A percentile compares a stretch with the other conserved stretches of the same genome.
These are phyloP conservation scores for Sus cebifrons DNA, from an alignment of 2,797 vertebrate genomes.

Conservation along the genomic window DNA sequence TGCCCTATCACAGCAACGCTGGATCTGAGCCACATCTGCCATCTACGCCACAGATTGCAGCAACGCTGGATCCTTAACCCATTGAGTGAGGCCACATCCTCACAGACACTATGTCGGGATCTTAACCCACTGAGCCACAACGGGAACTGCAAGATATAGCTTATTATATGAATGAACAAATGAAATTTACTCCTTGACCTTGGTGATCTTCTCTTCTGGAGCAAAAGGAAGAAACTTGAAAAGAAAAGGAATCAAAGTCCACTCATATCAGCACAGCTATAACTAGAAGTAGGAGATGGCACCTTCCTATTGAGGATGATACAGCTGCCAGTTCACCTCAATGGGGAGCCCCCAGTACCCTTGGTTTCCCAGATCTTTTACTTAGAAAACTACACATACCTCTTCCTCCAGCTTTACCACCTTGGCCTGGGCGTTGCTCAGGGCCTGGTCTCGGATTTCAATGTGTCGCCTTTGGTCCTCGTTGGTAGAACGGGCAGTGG, in stretches of 20 bases:
- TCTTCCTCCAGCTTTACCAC: constrained; percentile 99
- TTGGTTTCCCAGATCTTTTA: neutral
- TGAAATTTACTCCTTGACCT: constrained; percentile 45
- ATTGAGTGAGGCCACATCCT: too few relatives aligned
- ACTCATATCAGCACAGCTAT: neutral
- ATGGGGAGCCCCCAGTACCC: neutral
- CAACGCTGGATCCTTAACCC: too few relatives aligned
- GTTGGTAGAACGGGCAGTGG: constrained; percentile 94
- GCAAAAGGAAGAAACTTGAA: constrained; percentile 43
- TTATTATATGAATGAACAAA: constrained; percentile 44
- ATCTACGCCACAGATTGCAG: too few relatives aligned
- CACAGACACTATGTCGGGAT: too few relatives aligned
- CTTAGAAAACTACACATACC: constrained; percentile 89
- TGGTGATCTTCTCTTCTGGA: constrained; percentile 50
- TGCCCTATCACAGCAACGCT: too few relatives aligned
- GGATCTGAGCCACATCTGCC: too few relatives aligned
- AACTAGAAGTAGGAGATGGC: constrained; percentile 15
- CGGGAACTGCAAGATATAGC: neutral
- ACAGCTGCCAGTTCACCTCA: neutral
- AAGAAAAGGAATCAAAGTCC: constrained; percentile 57
- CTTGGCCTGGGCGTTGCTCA: constrained; percentile 98
- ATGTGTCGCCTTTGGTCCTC: constrained; percentile 99
- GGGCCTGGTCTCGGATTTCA: constrained; percentile 98
- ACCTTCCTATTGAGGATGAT: neutral
- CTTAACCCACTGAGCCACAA: too few relatives aligned